phyloP scores from a whole-genome alignment of 2,888 invertebrate species.

The Galerucella calmariensis region DNA sequence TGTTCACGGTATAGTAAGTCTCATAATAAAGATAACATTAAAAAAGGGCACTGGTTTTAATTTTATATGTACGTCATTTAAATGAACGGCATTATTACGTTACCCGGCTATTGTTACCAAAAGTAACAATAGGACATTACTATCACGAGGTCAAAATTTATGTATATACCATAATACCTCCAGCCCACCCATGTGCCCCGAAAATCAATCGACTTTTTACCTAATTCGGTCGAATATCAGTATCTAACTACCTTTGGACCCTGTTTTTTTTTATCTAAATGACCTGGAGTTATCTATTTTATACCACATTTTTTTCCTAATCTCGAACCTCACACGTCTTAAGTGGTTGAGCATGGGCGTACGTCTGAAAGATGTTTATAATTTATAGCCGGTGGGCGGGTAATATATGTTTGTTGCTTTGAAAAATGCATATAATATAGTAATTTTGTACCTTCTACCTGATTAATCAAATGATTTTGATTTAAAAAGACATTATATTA shows the following conservation, averaged over 20 bases:
- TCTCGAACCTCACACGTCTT: conserved; percentile 6
- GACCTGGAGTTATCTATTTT: neutral
- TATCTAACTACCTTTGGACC: neutral
- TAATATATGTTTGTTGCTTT: neutral
- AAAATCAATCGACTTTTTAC: conserved; percentile 3
- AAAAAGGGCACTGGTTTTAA: neutral
- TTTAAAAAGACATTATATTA: neutral
- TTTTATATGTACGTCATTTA: neutral
- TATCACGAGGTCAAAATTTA: conserved; percentile 11
- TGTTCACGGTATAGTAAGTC: neutral
- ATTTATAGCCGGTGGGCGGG: neutral
- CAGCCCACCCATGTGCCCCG: conserved; percentile 4
- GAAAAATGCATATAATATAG: neutral
- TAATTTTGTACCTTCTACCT: neutral
- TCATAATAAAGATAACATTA: neutral
- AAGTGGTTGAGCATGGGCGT: conserved; percentile 8
- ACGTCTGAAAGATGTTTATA: neutral
- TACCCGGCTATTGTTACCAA: neutral
- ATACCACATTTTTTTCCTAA: conserved; percentile 1
- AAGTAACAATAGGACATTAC: conserved; percentile 8
- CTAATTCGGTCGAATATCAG: conserved; percentile 1
- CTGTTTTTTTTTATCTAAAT: neutral
- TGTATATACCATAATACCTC: neutral
- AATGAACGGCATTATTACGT: neutral
- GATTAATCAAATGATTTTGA: neutral